Evolutionary conservation across 2,888 invertebrate genomes (phyloP).

Genomic region (Epicampocera succincta): DNA sequence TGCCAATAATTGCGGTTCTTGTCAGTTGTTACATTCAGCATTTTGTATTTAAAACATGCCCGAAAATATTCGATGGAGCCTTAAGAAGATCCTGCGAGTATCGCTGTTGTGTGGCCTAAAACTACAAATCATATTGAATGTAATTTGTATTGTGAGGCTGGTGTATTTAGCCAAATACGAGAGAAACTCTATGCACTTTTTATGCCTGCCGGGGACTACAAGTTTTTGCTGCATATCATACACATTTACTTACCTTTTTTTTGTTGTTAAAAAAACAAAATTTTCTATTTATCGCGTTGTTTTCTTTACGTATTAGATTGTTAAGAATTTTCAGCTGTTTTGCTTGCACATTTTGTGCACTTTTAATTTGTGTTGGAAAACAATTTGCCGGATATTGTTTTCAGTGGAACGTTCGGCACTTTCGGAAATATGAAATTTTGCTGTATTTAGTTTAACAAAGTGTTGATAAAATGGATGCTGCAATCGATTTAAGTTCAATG

Average conservation of each 20-base stretch:
- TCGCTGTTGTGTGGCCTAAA: too few relatives aligned
- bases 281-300: neutral
- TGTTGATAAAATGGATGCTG: neutral
- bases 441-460: neutral
- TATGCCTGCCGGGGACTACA: too few relatives aligned
- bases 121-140: too few relatives aligned
- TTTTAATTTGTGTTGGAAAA: constrained; percentile 12
- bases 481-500: neutral
- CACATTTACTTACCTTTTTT: too few relatives aligned
- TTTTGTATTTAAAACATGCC: constrained; percentile 6
- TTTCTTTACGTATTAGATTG: neutral
- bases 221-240: too few relatives aligned
- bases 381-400: constrained; percentile 54
- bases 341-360: neutral
- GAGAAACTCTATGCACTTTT: too few relatives aligned
- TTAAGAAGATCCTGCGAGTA: too few relatives aligned
- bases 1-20: constrained; percentile 73
- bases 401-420: constrained; percentile 19
- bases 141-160: too few relatives aligned
- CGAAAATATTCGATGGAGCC: too few relatives aligned
- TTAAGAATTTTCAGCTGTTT: neutral
- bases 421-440: neutral
- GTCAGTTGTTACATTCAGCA: neutral
- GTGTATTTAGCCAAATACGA: neutral
- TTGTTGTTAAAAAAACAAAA: too few relatives aligned